These are phyloP conservation scores for Zoanthus sociatus DNA, from an alignment of 92 coral and sea anemone species.

Conservation along the genomic window DNA sequence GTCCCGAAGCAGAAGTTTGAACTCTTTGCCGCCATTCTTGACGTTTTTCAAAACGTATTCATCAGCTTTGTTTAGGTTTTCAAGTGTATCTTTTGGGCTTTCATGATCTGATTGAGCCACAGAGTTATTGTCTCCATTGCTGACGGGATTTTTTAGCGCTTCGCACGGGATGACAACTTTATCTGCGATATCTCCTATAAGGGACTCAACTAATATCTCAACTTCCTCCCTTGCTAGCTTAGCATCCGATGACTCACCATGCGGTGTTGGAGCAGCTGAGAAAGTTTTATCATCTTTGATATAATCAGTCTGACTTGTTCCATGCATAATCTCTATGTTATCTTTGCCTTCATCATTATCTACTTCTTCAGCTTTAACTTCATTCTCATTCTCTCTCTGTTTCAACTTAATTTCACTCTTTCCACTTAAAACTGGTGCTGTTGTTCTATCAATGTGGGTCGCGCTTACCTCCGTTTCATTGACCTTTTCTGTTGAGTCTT, in stretches of 20 bases:
- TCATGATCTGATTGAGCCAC: background rate
- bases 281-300: background rate
- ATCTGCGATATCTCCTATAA: background rate
- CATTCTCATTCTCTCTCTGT: background rate
- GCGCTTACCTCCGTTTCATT: background rate
- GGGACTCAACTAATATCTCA: background rate
- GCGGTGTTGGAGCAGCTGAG: background rate
- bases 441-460: background rate
- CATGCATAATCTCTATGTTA: background rate
- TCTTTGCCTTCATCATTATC: background rate
- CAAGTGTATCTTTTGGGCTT: background rate
- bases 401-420: background rate
- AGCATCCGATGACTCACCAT: background rate
- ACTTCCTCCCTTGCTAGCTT: background rate
- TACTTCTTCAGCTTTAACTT: background rate
- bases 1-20: slow-evolving; percentile 30
- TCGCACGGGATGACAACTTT: background rate
- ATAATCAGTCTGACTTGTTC: background rate
- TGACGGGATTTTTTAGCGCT: background rate
- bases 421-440: background rate
- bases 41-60: slow-evolving; percentile 10
- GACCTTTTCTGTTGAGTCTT: background rate
- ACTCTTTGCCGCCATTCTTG: background rate
- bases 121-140: background rate
- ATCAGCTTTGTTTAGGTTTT: background rate